Evolutionary conservation across 2,113 vertebrate genomes (phyloP).

Genomic region (Mugil cephalus): DNA sequence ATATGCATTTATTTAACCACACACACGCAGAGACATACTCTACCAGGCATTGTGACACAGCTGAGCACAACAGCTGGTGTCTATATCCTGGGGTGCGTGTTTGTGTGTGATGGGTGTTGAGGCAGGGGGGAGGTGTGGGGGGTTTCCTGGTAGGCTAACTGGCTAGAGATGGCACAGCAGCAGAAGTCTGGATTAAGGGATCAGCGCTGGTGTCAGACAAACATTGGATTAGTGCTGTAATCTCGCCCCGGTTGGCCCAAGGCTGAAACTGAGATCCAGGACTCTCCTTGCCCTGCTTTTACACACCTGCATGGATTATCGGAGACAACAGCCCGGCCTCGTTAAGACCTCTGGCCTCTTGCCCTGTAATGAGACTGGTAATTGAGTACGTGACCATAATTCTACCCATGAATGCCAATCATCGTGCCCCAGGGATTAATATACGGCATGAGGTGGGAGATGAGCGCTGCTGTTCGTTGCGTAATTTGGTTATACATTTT

Average conservation of each 20-base stretch:
- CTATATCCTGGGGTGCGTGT: constrained; percentile 53
- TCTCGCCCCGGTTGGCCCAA: constrained; percentile 51
- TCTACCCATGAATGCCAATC: constrained; percentile 53
- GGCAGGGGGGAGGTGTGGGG: background rate
- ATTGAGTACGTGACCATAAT: constrained; percentile 40
- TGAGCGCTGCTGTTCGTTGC: constrained; percentile 42
- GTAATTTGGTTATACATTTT: constrained; percentile 59
- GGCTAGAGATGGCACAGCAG: constrained; percentile 59
- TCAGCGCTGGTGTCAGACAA: constrained; percentile 76
- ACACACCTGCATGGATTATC: constrained; percentile 53
- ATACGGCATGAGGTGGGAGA: constrained; percentile 21
- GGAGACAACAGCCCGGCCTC: background rate
- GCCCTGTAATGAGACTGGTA: constrained; percentile 51
- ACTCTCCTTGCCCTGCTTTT: constrained; percentile 11
- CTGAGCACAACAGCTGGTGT: constrained; percentile 78
- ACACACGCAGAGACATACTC: constrained; percentile 22
- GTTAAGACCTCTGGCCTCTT: constrained; percentile 40
- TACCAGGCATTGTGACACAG: constrained; percentile 58
- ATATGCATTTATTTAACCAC: constrained; percentile 37
- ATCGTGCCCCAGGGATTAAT: constrained; percentile 37
- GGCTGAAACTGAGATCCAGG: constrained; percentile 45
- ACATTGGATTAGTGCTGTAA: constrained; percentile 81
- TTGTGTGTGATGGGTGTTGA: constrained; percentile 28
- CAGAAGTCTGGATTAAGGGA: constrained; percentile 77
- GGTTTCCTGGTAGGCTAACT: constrained; percentile 38